Percentiles rank a stretch among this genome's conserved stretches.
Evolutionary conservation across 2,888 invertebrate genomes (phyloP).

Genomic region (Cephalotes varians): DNA sequence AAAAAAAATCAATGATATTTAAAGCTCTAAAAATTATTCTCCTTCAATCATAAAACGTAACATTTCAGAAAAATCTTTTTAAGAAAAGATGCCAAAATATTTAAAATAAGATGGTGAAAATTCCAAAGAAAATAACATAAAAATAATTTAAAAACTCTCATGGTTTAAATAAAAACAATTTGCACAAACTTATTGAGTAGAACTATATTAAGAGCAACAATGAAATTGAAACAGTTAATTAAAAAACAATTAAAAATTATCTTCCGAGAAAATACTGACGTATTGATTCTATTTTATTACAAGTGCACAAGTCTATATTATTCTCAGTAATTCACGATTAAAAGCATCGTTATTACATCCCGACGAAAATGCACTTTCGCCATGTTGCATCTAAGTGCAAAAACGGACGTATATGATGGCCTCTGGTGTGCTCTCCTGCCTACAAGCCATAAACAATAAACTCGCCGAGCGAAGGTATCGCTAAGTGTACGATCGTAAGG

Average conservation of each 20-base stretch:
- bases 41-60: neutral
- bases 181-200: neutral
- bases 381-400: conserved; percentile 1
- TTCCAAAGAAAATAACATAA: neutral
- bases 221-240: too few species aligned
- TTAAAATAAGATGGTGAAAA: neutral
- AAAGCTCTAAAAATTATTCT: neutral
- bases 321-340: conserved; percentile 4
- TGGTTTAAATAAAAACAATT: neutral
- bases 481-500: conserved; percentile 48
- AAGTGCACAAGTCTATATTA: neutral
- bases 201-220: too few species aligned
- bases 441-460: conserved; percentile 64
- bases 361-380: neutral
- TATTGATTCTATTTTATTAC: neutral
- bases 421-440: conserved; percentile 7
- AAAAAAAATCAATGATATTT: neutral
- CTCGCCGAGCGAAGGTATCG: conserved; percentile 45
- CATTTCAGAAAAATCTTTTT: neutral
- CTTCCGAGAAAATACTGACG: neutral
- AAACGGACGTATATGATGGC: conserved; percentile 15
- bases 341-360: neutral
- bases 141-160: neutral
- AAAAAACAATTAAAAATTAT: neutral
- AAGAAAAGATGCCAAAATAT: neutral